These are phyloP conservation scores for Heliconius hewitsoni DNA, from an alignment of 1,140 invertebrate species.

Conservation along the genomic window DNA sequence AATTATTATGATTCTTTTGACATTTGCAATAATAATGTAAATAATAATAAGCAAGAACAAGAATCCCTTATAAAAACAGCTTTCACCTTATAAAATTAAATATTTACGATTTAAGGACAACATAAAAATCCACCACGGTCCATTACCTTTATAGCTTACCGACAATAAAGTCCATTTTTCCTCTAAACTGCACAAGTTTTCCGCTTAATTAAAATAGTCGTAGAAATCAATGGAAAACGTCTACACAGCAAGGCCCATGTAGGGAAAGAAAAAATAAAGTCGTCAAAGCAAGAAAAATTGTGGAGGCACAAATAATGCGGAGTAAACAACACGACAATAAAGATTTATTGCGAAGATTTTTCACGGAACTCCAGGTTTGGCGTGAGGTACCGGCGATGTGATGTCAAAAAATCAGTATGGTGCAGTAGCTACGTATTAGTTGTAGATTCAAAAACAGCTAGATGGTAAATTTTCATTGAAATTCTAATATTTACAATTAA, in stretches of 20 bases:
- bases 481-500: too few relatives aligned
- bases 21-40: too few relatives aligned
- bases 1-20: too few relatives aligned
- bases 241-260: slow-evolving; percentile 49
- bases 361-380: slow-evolving; percentile 44
- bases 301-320: slow-evolving; percentile 70
- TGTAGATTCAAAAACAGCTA: too few relatives aligned
- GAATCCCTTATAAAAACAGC: not conserved
- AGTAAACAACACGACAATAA: slow-evolving; percentile 76
- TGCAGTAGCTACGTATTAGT: not conserved
- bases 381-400: slow-evolving; percentile 24
- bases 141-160: slow-evolving; percentile 11
- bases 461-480: too few relatives aligned
- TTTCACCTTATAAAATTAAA: not conserved
- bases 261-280: slow-evolving; percentile 59
- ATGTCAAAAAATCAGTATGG: not conserved
- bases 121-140: not conserved
- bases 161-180: slow-evolving; percentile 19
- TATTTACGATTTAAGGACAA: slow-evolving; percentile 22
- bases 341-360: slow-evolving; percentile 76
- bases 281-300: slow-evolving; percentile 73
- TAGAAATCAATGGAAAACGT: slow-evolving; percentile 41
- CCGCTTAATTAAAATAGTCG: slow-evolving; percentile 39
- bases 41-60: not conserved
- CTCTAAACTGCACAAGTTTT: slow-evolving; percentile 21